Conservation (phyloP, 2,113 vertebrate genomes). For the Coturnix japonica region DNA sequence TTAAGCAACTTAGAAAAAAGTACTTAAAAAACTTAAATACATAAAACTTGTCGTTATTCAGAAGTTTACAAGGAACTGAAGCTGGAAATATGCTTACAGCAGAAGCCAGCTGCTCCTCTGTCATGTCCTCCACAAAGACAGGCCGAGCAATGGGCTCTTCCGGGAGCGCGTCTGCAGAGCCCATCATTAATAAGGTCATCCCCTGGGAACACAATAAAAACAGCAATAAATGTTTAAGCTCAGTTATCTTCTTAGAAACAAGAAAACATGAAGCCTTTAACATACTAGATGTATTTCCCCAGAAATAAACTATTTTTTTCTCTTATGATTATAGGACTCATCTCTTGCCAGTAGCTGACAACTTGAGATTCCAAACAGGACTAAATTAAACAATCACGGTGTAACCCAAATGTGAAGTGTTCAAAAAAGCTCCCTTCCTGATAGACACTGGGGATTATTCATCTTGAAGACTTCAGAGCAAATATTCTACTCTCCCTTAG, state of each 20-base stretch:
- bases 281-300: neutral
- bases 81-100: slow-evolving; percentile 82
- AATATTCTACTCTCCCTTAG: neutral
- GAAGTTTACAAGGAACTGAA: neutral
- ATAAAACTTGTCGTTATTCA: neutral
- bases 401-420: neutral
- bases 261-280: neutral
- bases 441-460: neutral
- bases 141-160: slow-evolving; percentile 92
- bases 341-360: neutral
- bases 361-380: fast-evolving
- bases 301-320: neutral
- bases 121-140: slow-evolving; percentile 98
- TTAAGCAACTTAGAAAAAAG: neutral
- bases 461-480: neutral
- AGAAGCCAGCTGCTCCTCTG: slow-evolving; percentile 97
- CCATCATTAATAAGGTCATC: slow-evolving; percentile 98
- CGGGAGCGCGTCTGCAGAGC: slow-evolving; percentile 93
- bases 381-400: neutral
- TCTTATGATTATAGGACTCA: neutral
- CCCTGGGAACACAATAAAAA: slow-evolving; percentile 80
- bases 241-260: neutral
- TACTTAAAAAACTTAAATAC: neutral
- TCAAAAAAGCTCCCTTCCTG: neutral
- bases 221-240: neutral